Base-by-base conservation (phyloP, 2,888 invertebrate genomes). In the Xylota sylvarum region DNA sequence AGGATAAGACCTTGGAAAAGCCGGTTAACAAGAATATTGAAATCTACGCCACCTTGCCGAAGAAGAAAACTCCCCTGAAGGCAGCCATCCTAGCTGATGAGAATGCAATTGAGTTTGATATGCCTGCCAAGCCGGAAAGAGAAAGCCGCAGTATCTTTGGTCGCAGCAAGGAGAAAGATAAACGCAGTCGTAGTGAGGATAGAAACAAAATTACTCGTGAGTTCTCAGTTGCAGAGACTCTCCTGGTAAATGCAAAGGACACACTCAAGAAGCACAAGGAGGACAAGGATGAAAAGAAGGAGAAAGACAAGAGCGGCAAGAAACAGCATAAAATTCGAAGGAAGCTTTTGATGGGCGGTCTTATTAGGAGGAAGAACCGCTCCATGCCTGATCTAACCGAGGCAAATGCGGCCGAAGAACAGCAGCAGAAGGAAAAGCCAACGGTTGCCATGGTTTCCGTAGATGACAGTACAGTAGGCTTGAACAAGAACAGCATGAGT, bases 301-400 rank as follows among this genome's bases (percentile, higher is more conserved):
- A 94, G 10, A 95, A 96, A 90, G 96, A 96, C 78, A 96, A 96
- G 90, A 94, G 95, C 23, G 95, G 95, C 64, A 97, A 97, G 90
- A 98, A 98, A 89, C 97, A 97, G 90, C 98, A 98, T 90, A 97
- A 97, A 93, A 97, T 98, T 56, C 93, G 97, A 32, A 94, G 97
- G 89, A 97, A 97, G 92, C 92, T 97, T 3, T 91, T 98, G 6
- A 97, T 98, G 97, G 97, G 97, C 12, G 97, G 97, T 1, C 93
- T 98, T 69, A 97, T 98, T 69, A 94, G 96, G 83, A 94, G 97
- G 35, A 98, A 98, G 91, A 98, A 98, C 90, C 94, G 97, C 88
- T 97, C 97, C 73, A 97, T 98, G 97, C 98, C 98, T 0, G 98
- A 98, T 93, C 93, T 98, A 62, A 96, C 97, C 0, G 97, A 97